These are phyloP conservation scores for Nemotelus pantherinus DNA, from an alignment of 2,888 invertebrate species.

Conservation along the genomic window DNA sequence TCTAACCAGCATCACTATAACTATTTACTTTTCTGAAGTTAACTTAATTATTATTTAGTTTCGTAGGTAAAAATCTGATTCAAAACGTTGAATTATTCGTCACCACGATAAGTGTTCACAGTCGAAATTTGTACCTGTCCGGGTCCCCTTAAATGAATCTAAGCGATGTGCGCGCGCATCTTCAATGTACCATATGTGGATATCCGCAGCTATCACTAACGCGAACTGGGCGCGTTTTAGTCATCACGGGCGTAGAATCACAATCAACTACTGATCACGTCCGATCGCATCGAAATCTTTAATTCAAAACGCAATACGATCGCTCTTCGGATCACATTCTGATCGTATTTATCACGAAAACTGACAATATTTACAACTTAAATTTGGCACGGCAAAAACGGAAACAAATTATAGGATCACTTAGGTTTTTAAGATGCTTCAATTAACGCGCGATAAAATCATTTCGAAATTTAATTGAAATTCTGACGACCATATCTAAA, in stretches of 20 bases:
- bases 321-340: neutral
- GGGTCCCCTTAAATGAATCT: slow-evolving; percentile 30
- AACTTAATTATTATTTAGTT: no score
- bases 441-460: neutral
- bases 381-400: neutral
- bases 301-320: neutral
- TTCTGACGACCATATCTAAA: neutral
- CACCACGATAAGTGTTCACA: no score
- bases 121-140: neutral
- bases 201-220: slow-evolving; percentile 24
- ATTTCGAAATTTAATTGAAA: no score
- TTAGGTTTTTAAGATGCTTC: no score
- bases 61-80: no score
- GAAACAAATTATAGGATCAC: neutral
- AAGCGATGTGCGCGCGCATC: slow-evolving; percentile 45
- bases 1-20: no score
- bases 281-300: neutral
- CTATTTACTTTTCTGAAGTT: no score
- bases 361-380: neutral
- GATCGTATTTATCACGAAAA: neutral
- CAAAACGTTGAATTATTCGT: no score
- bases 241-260: slow-evolving; percentile 28
- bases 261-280: slow-evolving; percentile 16
- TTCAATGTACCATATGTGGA: slow-evolving; percentile 40
- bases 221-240: slow-evolving; percentile 37